These are phyloP conservation scores for Pteria penguin DNA, from an alignment of 2,888 invertebrate genomes.

Conservation along the genomic window DNA sequence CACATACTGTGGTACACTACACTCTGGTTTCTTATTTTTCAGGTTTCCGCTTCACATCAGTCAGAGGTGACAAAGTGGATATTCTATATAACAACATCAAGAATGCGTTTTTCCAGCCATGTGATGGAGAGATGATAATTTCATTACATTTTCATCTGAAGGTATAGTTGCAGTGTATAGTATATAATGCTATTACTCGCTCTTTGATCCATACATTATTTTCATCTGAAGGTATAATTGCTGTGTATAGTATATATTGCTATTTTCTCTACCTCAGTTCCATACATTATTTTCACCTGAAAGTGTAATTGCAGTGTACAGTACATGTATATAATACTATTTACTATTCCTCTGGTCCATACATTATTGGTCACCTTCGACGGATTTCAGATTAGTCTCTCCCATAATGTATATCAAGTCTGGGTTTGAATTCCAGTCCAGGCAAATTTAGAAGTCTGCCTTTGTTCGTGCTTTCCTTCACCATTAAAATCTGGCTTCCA, in stretches of 20 bases:
- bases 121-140: constrained; percentile 99
- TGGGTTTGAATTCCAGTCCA: too few species aligned
- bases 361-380: too few species aligned
- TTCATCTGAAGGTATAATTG: constrained; percentile 90
- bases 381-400: too few species aligned
- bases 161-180: constrained; percentile 79
- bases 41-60: constrained; percentile 93
- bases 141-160: constrained; percentile 98
- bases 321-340: not conserved
- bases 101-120: constrained; percentile 99
- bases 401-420: too few species aligned
- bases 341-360: too few species aligned
- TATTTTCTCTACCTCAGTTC: too few species aligned
- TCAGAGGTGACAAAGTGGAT: constrained; percentile 99
- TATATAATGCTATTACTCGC: too few species aligned
- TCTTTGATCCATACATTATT: constrained; percentile 84
- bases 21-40: constrained; percentile 39
- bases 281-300: constrained; percentile 91
- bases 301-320: constrained; percentile 82
- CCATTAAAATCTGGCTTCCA: too few species aligned
- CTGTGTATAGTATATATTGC: not conserved
- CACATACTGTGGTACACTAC: too few species aligned
- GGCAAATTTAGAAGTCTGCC: too few species aligned
- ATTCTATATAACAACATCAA: constrained; percentile 99
- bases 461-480: too few species aligned